Evolutionary conservation across 1,140 invertebrate genomes (phyloP).

Genomic region (Plutomurus gul): DNA sequence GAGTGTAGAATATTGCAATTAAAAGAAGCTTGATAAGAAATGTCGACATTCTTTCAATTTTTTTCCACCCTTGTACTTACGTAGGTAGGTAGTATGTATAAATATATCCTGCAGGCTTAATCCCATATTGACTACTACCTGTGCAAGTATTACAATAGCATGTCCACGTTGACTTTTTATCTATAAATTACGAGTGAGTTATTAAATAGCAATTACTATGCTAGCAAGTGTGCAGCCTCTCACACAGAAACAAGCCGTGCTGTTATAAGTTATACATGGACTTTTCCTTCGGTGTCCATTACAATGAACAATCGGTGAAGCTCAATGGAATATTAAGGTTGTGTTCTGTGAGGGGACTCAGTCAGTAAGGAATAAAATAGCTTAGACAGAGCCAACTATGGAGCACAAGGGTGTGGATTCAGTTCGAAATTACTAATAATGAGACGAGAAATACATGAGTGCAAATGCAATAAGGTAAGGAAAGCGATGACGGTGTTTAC

Average conservation of each 20-base stretch:
- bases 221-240: too few species aligned
- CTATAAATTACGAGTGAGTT: not conserved
- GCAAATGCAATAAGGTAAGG: too few species aligned
- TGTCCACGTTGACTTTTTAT: not conserved
- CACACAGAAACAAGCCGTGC: not conserved
- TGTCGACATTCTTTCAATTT: constrained; percentile 10
- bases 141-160: not conserved
- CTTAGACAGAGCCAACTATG: constrained; percentile 5
- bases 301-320: not conserved
- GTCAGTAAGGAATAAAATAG: not conserved
- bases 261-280: not conserved
- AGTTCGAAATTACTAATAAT: not conserved
- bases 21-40: not conserved
- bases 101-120: too few species aligned
- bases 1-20: constrained; percentile 16
- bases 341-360: too few species aligned
- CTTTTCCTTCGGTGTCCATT: not conserved
- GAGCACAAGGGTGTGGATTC: not conserved
- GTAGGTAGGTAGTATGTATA: not conserved
- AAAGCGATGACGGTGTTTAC: too few species aligned
- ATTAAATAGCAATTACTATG: not conserved
- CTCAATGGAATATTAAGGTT: not conserved
- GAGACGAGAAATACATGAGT: too few species aligned
- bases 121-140: too few species aligned
- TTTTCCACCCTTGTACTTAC: not conserved